Evolutionary conservation across 2,888 invertebrate genomes (phyloP).

Genomic region (Xestia xanthographa): DNA sequence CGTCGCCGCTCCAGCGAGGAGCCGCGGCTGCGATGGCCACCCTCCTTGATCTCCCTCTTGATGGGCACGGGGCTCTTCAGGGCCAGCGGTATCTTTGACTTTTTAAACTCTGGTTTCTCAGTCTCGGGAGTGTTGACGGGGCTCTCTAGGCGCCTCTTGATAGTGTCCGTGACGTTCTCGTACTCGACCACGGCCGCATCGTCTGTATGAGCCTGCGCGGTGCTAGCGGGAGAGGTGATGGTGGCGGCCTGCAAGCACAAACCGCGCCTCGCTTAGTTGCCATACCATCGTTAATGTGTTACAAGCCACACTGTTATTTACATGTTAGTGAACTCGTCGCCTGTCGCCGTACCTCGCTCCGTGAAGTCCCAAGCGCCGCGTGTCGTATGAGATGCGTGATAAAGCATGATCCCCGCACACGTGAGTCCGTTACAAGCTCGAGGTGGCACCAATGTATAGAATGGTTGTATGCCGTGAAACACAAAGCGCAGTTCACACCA

Average conservation of each 20-base stretch:
- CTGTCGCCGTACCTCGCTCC: slow-evolving; percentile 44
- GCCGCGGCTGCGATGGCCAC: slow-evolving; percentile 76
- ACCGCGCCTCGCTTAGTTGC: slow-evolving; percentile 67
- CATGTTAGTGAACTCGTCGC: slow-evolving; percentile 63
- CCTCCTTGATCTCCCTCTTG: slow-evolving; percentile 79
- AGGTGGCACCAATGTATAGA: slow-evolving; percentile 67
- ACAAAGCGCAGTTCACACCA: slow-evolving; percentile 76
- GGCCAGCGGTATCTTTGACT: slow-evolving; percentile 86
- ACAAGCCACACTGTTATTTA: slow-evolving; percentile 71
- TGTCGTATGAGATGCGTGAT: slow-evolving; percentile 71
- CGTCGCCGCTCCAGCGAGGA: slow-evolving; percentile 76
- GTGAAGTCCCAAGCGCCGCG: slow-evolving; percentile 54
- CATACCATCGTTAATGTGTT: slow-evolving; percentile 67
- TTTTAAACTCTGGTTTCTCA: slow-evolving; percentile 82
- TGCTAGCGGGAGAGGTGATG: background rate
- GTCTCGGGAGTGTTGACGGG: slow-evolving; percentile 84
- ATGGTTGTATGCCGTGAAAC: slow-evolving; percentile 71
- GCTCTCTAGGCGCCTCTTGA: slow-evolving; percentile 90
- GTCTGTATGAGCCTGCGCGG: slow-evolving; percentile 50
- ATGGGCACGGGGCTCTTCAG: slow-evolving; percentile 84
- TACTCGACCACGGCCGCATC: slow-evolving; percentile 81
- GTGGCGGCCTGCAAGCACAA: slow-evolving; percentile 82
- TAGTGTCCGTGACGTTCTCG: slow-evolving; percentile 92
- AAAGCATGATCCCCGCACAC: slow-evolving; percentile 75
- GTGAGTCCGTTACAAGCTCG: slow-evolving; percentile 71